Percentiles rank a stretch among this genome's conserved stretches.
Conservation (phyloP, 1,140 invertebrate genomes). For the Zaprionus vittiger region DNA sequence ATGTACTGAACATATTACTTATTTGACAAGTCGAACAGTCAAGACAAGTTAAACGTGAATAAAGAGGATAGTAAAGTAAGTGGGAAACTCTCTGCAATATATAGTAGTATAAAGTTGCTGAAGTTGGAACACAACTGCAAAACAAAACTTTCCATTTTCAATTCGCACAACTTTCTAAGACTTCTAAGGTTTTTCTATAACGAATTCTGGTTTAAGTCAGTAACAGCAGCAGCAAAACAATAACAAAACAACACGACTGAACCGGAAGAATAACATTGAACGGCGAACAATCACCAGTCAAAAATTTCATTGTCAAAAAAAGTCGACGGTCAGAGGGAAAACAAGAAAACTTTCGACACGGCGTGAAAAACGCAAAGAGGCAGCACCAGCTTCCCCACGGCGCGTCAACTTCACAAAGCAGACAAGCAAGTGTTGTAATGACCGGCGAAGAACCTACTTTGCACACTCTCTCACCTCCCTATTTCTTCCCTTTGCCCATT, state of each 20-base stretch:
- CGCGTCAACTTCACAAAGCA: slow-evolving; percentile 67
- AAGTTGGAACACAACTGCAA: slow-evolving; percentile 49
- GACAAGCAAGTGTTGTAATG: slow-evolving; percentile 79
- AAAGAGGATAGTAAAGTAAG: neutral
- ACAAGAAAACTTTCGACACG: slow-evolving; percentile 65
- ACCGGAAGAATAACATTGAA: slow-evolving; percentile 76
- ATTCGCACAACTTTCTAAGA: slow-evolving; percentile 55
- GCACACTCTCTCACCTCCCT: neutral
- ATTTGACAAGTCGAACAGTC: slow-evolving; percentile 28
- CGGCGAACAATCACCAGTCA: slow-evolving; percentile 76
- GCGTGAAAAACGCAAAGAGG: slow-evolving; percentile 75
- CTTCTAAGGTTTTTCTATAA: neutral
- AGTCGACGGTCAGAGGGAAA: slow-evolving; percentile 33
- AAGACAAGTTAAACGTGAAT: slow-evolving; percentile 2
- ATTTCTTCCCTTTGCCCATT: slow-evolving; percentile 21
- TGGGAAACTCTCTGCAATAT: slow-evolving; percentile 11
- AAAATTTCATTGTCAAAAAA: slow-evolving; percentile 66
- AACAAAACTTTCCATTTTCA: slow-evolving; percentile 75
- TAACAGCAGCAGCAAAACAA: slow-evolving; percentile 2
- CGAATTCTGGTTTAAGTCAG: slow-evolving; percentile 54
- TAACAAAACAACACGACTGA: slow-evolving; percentile 33
- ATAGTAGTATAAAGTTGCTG: slow-evolving; percentile 35
- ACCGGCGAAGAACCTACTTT: slow-evolving; percentile 43
- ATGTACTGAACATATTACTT: slow-evolving; percentile 17
- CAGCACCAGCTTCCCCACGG: slow-evolving; percentile 50